Evolutionary conservation across 2,888 invertebrate species (phyloP).

Genomic region (Germaria angustata): DNA sequence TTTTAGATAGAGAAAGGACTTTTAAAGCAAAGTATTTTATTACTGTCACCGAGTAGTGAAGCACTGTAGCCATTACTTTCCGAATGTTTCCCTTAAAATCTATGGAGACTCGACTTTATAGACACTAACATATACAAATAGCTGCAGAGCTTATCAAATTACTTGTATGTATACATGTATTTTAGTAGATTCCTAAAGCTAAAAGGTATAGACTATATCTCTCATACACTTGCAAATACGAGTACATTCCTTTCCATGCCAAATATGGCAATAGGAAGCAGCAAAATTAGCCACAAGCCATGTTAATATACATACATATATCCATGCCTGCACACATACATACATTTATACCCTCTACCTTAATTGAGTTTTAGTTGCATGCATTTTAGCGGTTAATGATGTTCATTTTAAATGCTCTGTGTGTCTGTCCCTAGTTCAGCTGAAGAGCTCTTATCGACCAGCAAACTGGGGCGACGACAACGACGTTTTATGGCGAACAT

Average conservation of each 20-base stretch:
- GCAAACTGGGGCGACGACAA: background rate
- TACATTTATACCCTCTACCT: background rate
- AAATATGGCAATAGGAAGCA: background rate
- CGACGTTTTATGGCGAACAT: background rate
- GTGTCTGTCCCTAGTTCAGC: constrained; percentile 3
- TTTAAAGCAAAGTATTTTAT: too few relatives aligned
- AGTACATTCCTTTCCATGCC: background rate
- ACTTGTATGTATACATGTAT: too few relatives aligned
- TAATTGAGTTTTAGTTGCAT: constrained; percentile 34
- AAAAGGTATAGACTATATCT: background rate
- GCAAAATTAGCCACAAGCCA: background rate
- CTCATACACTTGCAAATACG: background rate
- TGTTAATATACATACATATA: background rate
- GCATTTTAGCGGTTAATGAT: constrained; percentile 42
- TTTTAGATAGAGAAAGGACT: too few relatives aligned
- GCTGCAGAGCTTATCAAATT: too few relatives aligned
- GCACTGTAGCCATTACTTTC: too few relatives aligned
- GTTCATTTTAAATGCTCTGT: constrained; percentile 43
- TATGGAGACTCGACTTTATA: too few relatives aligned
- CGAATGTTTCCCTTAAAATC: too few relatives aligned
- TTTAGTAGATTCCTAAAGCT: background rate
- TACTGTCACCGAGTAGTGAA: too few relatives aligned
- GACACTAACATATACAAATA: too few relatives aligned
- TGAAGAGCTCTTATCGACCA: constrained; percentile 26
- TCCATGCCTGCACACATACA: background rate